Evolutionary conservation across 2,888 invertebrate species (phyloP).

Genomic region (Xylota sylvarum): DNA sequence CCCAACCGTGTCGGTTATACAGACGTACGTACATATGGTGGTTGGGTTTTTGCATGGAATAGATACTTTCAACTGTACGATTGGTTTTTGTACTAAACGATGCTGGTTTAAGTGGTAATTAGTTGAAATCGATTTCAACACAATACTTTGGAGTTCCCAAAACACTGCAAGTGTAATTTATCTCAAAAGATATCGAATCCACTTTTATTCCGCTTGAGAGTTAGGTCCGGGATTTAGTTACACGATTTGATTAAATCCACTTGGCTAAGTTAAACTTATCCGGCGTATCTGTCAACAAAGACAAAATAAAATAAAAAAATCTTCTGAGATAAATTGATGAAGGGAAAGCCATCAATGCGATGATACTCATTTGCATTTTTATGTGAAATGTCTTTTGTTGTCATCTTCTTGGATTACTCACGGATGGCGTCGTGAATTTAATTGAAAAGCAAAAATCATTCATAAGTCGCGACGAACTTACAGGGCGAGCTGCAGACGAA

Average conservation of each 20-base stretch:
- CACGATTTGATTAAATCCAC: conserved; percentile 7
- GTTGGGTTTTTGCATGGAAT: not conserved
- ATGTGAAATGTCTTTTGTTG: conserved; percentile 1
- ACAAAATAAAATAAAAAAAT: not conserved
- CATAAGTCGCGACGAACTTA: too few relatives aligned
- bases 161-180: not conserved
- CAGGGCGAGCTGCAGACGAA: too few relatives aligned
- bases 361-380: conserved; percentile 22
- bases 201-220: not conserved
- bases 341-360: not conserved
- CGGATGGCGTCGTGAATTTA: not conserved
- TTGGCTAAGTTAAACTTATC: not conserved
- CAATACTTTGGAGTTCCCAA: not conserved
- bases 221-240: not conserved
- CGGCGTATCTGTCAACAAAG: conserved; percentile 1
- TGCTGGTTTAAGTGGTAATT: not conserved
- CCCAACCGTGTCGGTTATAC: too few relatives aligned
- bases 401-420: not conserved
- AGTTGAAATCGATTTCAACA: not conserved
- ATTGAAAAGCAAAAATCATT: too few relatives aligned
- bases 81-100: too few relatives aligned
- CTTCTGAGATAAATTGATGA: conserved; percentile 7
- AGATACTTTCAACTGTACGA: not conserved
- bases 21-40: too few relatives aligned
- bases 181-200: not conserved